phyloP scores from a whole-genome alignment of 2,797 vertebrate genomes.

The Rhinatrema bivittatum region DNA sequence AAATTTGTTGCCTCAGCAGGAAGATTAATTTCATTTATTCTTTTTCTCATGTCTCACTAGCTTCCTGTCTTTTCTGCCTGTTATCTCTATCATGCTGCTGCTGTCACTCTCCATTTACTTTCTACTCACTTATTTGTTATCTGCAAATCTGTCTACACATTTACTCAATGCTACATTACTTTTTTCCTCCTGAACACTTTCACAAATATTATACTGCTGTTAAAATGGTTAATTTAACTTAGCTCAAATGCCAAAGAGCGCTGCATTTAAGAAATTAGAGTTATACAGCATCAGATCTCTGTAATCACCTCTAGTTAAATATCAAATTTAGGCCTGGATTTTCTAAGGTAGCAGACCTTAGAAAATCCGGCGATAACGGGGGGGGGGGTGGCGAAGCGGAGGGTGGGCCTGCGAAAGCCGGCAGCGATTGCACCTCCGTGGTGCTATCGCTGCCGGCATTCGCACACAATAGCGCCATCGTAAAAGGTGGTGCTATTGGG shows the following conservation, averaged over 20 bases:
- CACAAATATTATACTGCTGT: background rate
- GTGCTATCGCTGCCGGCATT: no score
- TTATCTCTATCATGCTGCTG: slow-evolving; percentile 44
- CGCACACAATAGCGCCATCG: no score
- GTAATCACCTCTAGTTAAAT: no score
- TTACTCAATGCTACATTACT: slow-evolving; percentile 25
- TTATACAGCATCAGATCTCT: no score
- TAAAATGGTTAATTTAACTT: slow-evolving; percentile 3
- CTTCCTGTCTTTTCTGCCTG: slow-evolving; percentile 47
- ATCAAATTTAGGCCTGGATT: no score
- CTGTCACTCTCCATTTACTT: slow-evolving; percentile 47
- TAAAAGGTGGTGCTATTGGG: no score
- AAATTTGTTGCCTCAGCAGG: slow-evolving; percentile 47
- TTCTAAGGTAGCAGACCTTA: no score
- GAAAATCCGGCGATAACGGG: no score
- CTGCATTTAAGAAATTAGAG: no score
- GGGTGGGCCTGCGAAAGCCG: no score
- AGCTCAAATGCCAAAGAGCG: slow-evolving; percentile 1
- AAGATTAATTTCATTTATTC: slow-evolving; percentile 55
- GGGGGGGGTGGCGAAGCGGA: no score
- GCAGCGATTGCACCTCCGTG: no score
- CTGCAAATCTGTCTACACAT: slow-evolving; percentile 29
- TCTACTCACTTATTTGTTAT: slow-evolving; percentile 41
- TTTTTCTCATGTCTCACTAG: slow-evolving; percentile 50
- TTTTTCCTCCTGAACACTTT: slow-evolving; percentile 9